Percentiles rank a stretch among this genome's conserved stretches.
Conservation (phyloP, 1,140 invertebrate genomes). For the Microplitis mediator region DNA sequence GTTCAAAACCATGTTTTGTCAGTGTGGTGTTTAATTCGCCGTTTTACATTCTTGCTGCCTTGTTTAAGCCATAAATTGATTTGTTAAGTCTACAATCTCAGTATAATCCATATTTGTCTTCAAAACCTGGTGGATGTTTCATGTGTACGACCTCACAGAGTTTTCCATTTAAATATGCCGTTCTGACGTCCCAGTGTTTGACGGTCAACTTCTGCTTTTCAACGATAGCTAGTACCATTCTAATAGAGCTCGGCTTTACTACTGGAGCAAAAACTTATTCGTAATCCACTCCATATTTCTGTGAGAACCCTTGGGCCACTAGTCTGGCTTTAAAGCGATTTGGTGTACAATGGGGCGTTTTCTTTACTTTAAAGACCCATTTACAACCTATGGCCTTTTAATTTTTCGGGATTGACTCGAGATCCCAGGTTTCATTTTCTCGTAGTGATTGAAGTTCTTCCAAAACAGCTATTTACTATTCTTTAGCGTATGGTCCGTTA, state of each 20-base stretch:
- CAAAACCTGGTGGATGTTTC: conserved; percentile 45
- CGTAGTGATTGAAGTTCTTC: background rate
- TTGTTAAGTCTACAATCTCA: conserved; percentile 15
- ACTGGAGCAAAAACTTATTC: conserved; percentile 45
- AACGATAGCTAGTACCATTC: conserved; percentile 39
- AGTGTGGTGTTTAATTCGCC: conserved; percentile 3
- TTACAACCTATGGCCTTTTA: conserved; percentile 36
- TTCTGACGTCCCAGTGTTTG: conserved; percentile 48
- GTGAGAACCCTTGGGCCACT: conserved; percentile 42
- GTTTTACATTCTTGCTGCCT: conserved; percentile 25
- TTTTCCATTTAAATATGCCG: conserved; percentile 57
- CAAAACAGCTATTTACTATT: conserved; percentile 1
- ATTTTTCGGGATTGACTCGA: conserved; percentile 23
- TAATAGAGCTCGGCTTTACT: conserved; percentile 33
- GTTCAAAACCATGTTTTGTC: background rate
- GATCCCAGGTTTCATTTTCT: conserved; percentile 2
- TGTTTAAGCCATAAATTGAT: conserved; percentile 31
- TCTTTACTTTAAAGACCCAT: conserved; percentile 53
- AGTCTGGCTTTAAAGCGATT: conserved; percentile 45
- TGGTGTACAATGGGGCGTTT: conserved; percentile 33
- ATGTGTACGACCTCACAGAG: conserved; percentile 56
- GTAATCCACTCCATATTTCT: conserved; percentile 40
- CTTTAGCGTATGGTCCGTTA: background rate
- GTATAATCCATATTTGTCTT: background rate
- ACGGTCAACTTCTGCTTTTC: conserved; percentile 36